Evolutionary conservation across 1,140 invertebrate species (phyloP).

Genomic region (Caerostris darwini): DNA sequence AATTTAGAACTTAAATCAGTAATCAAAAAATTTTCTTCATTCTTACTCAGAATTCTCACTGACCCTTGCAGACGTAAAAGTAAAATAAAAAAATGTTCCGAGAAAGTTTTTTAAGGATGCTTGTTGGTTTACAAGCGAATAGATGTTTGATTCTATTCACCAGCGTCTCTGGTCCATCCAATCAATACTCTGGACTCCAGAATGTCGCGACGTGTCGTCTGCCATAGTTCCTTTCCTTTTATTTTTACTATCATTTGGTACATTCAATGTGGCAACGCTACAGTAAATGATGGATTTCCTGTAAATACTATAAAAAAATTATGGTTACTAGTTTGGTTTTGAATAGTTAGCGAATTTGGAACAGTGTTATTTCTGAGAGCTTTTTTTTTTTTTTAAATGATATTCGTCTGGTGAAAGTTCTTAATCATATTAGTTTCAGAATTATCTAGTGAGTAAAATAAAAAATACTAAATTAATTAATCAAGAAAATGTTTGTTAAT

Average conservation of each 20-base stretch:
- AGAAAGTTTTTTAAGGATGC: constrained; percentile 30
- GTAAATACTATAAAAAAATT: not conserved
- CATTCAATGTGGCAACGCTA: constrained; percentile 43
- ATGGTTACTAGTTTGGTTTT: no score
- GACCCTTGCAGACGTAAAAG: not conserved
- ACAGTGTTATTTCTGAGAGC: not conserved
- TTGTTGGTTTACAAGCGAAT: constrained; percentile 47
- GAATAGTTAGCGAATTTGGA: no score
- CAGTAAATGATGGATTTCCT: constrained; percentile 8
- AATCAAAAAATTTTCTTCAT: no score
- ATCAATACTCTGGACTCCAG: constrained; percentile 70
- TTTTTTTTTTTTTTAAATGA: not conserved
- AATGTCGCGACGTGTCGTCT: constrained; percentile 62
- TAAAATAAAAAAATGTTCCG: not conserved
- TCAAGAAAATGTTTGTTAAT: no score
- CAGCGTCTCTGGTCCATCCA: not conserved
- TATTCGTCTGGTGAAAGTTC: not conserved
- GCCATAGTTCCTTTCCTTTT: not conserved
- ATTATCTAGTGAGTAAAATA: no score
- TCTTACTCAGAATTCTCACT: not conserved
- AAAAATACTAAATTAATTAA: no score
- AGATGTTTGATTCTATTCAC: constrained; percentile 31
- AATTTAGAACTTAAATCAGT: no score
- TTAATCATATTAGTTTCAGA: no score
- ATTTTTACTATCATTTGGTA: constrained; percentile 33